Evolutionary conservation across 35 echinoderm and acorn worm genomes (phyloP).

Genomic region (Apostichopus californicus): DNA sequence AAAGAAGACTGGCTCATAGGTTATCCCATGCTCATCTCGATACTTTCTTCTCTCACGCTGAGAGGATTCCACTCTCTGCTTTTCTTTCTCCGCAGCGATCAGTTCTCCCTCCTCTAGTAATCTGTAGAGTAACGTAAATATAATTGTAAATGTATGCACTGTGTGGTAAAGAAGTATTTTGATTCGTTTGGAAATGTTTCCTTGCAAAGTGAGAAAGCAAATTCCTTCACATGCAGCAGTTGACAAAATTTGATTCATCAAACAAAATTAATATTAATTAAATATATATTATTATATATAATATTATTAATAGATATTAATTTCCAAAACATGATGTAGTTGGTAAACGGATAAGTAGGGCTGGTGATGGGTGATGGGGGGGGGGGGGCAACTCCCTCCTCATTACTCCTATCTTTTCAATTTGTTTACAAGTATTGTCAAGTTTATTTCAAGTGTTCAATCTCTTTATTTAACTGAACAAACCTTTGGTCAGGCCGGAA

Average conservation of each 20-base stretch:
- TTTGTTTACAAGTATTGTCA: neutral
- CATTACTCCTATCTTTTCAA: neutral
- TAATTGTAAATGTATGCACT: neutral
- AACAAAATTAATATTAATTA: too few species aligned
- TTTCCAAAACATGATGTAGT: too few species aligned
- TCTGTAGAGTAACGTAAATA: slow-evolving; percentile 37
- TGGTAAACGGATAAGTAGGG: too few species aligned
- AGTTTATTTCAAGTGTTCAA: neutral
- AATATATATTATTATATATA: too few species aligned
- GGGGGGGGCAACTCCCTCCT: too few species aligned
- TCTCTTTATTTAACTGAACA: neutral
- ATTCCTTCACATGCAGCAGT: too few species aligned
- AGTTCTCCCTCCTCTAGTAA: slow-evolving; percentile 94
- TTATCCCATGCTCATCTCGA: slow-evolving; percentile 82
- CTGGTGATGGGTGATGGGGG: too few species aligned
- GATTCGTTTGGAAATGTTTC: too few species aligned
- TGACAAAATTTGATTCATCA: too few species aligned
- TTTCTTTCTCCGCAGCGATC: slow-evolving; percentile 88
- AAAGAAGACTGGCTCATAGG: slow-evolving; percentile 94
- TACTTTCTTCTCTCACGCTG: slow-evolving; percentile 90
- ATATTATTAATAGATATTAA: too few species aligned
- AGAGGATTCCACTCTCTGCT: slow-evolving; percentile 78
- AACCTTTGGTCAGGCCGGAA: slow-evolving; percentile 99
- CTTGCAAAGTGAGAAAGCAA: too few species aligned
- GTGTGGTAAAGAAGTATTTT: too few species aligned